A percentile compares a stretch with the other conserved stretches of the same genome.
These are phyloP conservation scores for Clunio marinus DNA, from an alignment of 2,888 invertebrate genomes.

Conservation along the genomic window DNA sequence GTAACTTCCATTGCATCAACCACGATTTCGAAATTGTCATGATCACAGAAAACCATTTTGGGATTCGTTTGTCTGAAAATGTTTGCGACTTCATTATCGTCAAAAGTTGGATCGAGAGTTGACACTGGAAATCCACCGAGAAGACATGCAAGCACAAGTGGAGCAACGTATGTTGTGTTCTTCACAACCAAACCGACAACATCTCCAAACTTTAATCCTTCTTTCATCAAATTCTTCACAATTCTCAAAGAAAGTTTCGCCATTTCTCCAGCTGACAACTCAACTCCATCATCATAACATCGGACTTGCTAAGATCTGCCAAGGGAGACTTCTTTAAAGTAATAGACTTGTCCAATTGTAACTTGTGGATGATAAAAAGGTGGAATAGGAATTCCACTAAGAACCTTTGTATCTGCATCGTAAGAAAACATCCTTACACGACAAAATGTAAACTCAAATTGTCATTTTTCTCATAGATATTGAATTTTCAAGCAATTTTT, in stretches of 20 bases:
- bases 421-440: slow-evolving; percentile 13
- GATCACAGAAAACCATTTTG: slow-evolving; percentile 38
- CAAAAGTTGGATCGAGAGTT: slow-evolving; percentile 33
- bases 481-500: too few species aligned
- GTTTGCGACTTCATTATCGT: slow-evolving; percentile 42
- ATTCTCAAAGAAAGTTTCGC: neutral
- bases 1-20: neutral
- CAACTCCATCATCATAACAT: slow-evolving; percentile 1
- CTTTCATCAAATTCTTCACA: slow-evolving; percentile 8
- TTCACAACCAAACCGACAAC: slow-evolving; percentile 20
- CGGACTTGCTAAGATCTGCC: too few species aligned
- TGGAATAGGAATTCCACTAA: neutral
- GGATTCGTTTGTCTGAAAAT: slow-evolving; percentile 33
- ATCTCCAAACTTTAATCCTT: slow-evolving; percentile 7
- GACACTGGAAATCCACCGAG: neutral
- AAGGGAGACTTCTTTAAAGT: too few species aligned
- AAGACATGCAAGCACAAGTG: slow-evolving; percentile 10
- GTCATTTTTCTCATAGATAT: too few species aligned
- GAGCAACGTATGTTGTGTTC: slow-evolving; percentile 28
- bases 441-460: neutral
- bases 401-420: neutral
- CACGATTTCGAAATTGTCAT: neutral
- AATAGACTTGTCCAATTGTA: neutral
- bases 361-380: slow-evolving; percentile 3
- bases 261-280: slow-evolving; percentile 17